phyloP scores from a whole-genome alignment of 2,888 invertebrate species.

The Brachylomia viminalis region DNA sequence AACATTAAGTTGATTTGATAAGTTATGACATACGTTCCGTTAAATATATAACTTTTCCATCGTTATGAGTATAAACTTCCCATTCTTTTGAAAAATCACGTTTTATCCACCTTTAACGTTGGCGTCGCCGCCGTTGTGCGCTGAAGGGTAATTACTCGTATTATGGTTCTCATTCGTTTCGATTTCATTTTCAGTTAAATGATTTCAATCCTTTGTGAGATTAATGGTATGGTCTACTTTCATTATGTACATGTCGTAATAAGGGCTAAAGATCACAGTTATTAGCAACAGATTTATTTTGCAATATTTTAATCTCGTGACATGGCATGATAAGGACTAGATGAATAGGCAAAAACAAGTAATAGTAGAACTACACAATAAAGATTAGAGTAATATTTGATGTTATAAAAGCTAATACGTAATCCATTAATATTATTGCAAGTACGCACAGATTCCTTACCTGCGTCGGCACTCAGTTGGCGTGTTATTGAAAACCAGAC shows the following conservation, averaged over 20 bases:
- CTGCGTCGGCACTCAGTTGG: constrained; percentile 74
- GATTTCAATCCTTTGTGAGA: constrained; percentile 41
- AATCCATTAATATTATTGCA: constrained; percentile 68
- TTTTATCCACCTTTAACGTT: constrained; percentile 22
- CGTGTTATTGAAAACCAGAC: constrained; percentile 82
- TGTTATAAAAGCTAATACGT: constrained; percentile 57
- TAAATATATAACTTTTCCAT: not conserved
- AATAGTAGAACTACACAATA: not conserved
- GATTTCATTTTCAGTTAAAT: constrained; percentile 38
- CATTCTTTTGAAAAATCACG: constrained; percentile 8
- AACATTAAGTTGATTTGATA: too few species aligned
- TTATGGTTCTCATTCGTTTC: constrained; percentile 24
- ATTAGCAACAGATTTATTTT: not conserved
- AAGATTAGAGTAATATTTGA: constrained; percentile 33
- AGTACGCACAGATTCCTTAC: constrained; percentile 63
- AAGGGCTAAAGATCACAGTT: not conserved
- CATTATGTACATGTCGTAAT: constrained; percentile 22
- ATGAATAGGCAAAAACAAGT: constrained; percentile 5
- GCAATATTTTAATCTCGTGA: not conserved
- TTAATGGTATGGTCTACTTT: constrained; percentile 15
- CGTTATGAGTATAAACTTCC: not conserved
- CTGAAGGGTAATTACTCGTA: constrained; percentile 51
- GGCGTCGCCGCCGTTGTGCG: constrained; percentile 11
- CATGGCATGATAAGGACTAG: not conserved
- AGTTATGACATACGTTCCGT: not conserved